Conservation (phyloP, 2,888 invertebrate genomes). For the Cantharis lateralis region DNA sequence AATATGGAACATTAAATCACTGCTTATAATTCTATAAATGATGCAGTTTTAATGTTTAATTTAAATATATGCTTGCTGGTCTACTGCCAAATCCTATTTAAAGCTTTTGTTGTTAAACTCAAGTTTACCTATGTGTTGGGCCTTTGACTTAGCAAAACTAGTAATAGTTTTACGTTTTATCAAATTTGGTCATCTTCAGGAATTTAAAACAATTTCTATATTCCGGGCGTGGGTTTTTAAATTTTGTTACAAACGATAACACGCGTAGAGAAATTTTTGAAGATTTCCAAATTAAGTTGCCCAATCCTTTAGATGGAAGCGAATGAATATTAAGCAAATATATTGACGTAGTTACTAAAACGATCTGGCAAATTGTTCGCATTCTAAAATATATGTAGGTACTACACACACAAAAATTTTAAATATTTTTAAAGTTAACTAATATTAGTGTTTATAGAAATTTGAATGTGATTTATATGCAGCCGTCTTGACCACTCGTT, state of each 20-base stretch:
- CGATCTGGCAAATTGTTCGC: not conserved
- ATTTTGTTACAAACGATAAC: not conserved
- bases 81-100: slow-evolving; percentile 17
- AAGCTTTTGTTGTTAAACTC: slow-evolving; percentile 9
- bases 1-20: not conserved
- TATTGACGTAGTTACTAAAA: not conserved
- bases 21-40: not conserved
- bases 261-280: not conserved
- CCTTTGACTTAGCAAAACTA: not conserved
- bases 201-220: not conserved
- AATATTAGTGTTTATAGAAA: not conserved
- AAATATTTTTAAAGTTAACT: not conserved
- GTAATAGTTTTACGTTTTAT: not conserved
- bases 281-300: not conserved
- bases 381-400: not conserved
- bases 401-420: not conserved
- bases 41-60: not conserved
- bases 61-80: slow-evolving; percentile 17
- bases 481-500: not conserved
- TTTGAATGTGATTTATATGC: not conserved
- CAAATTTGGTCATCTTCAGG: not conserved
- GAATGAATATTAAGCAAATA: not conserved
- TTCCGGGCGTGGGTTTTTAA: not conserved
- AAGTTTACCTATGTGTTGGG: not conserved
- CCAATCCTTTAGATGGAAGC: not conserved